phyloP scores from a whole-genome alignment of 2,113 vertebrate genomes.

The Mus pahari region DNA sequence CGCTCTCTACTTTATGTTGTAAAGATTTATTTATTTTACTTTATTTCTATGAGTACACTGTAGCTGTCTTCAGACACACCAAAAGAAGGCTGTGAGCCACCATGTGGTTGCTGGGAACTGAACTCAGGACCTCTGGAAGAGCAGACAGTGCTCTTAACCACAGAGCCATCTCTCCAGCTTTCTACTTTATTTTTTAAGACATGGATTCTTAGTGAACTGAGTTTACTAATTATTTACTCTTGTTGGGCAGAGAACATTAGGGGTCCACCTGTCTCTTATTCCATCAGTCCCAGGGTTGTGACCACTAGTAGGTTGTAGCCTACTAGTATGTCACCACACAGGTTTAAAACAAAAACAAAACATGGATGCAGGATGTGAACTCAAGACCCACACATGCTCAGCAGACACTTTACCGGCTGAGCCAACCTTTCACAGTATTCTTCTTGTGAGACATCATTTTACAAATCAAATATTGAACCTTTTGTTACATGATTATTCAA shows the following conservation, averaged over 20 bases:
- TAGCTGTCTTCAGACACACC: too few relatives aligned
- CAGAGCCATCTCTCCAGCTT: neutral
- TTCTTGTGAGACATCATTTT: neutral
- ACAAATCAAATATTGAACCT: neutral
- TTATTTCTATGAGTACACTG: too few relatives aligned
- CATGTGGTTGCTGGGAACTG: too few relatives aligned
- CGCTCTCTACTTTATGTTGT: neutral
- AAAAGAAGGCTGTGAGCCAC: too few relatives aligned
- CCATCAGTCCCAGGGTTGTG: neutral
- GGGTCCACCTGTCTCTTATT: neutral
- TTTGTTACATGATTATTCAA: conserved; percentile 16
- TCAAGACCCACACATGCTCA: too few relatives aligned
- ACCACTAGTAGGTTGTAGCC: too few relatives aligned
- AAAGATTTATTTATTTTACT: neutral
- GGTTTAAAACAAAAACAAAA: neutral
- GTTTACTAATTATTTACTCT: neutral
- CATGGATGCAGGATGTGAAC: neutral
- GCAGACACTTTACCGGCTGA: too few relatives aligned
- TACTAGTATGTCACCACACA: neutral
- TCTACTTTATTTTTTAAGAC: neutral
- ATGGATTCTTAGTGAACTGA: neutral
- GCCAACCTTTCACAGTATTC: neutral
- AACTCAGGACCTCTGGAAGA: too few relatives aligned
- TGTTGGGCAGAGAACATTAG: neutral
- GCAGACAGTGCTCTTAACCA: too few relatives aligned